Base-by-base conservation (phyloP, 2,797 vertebrate genomes). In the Mus spretus region DNA sequence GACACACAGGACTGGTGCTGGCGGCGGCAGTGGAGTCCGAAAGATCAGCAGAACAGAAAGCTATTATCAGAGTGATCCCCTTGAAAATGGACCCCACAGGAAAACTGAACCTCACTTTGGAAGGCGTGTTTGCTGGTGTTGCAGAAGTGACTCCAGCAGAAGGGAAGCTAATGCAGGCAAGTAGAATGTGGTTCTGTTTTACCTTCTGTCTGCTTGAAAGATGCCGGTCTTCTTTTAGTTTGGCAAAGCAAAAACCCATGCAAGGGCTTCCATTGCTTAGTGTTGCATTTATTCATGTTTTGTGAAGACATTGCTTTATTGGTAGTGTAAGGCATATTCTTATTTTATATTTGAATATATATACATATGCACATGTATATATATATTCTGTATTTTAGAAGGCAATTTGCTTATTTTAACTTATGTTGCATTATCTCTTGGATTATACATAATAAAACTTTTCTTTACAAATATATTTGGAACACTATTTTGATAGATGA, bases 91-190 rank as follows among this genome's bases (percentile, higher is more conserved):
- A 99, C 96, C 98, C 99, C 9, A 98, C 98, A 53, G 99, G 98
- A 96, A 99, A 98, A 97, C 98, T 98, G 97, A 99, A 98, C 87
- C 98, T 99, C 98, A 99, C 98, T 9, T 98, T 99, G 98, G 99
- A 99, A 95, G 99, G 99, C 89, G 98, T 99, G 97, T 99, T 99
- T 96, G 99, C 99, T 44, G 99, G 98, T 91, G 99, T 99, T 22
- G 99, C 98, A 5, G 98, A 99, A 97, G 99, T 99, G 87, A 99
- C 99, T 92, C 98, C 98, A 9, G 99, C 99, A 0, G 99, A 99
- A 98, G 99, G 99, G 61, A 99, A 99, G 94, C 98, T 99, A 59
- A 99, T 99, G 98, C 99, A 99, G 99, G 99, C 99, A 99, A 98
- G 98, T 96, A 93, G 81, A 13, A 93, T 91, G 88, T 55, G 6